Conservation (phyloP, 1,140 invertebrate genomes). For the Notospermus geniculatus region DNA sequence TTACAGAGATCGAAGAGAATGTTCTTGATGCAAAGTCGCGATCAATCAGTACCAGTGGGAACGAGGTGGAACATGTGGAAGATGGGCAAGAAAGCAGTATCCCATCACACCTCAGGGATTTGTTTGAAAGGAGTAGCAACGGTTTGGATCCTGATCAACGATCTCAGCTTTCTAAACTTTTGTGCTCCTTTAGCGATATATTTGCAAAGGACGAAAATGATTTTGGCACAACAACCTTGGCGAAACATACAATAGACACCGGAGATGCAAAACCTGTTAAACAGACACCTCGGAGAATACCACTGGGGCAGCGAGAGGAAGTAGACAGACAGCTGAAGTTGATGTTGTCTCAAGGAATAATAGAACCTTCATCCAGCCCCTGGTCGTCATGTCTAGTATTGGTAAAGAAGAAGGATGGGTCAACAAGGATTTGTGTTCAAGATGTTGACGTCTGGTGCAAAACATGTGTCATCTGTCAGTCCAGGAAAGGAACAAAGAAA, state of each 20-base stretch:
- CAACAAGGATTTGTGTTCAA: constrained; percentile 34
- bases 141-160: constrained; percentile 1
- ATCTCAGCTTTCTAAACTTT: constrained; percentile 5
- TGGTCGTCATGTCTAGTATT: constrained; percentile 41
- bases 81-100: too few species aligned
- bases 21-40: too few species aligned
- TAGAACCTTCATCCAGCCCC: constrained; percentile 31
- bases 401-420: constrained; percentile 32
- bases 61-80: too few species aligned
- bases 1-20: too few species aligned
- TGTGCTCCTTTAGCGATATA: constrained; percentile 11
- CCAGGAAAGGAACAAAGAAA: constrained; percentile 4
- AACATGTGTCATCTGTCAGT: constrained; percentile 12
- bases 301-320: constrained; percentile 13
- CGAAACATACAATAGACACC: constrained; percentile 21
- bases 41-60: too few species aligned
- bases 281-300: constrained; percentile 17
- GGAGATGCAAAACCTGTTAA: constrained; percentile 15
- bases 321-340: constrained; percentile 10
- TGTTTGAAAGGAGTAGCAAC: constrained; percentile 1
- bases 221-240: constrained; percentile 13
- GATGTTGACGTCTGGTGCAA: constrained; percentile 12
- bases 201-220: constrained; percentile 17
- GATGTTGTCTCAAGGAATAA: constrained; percentile 26
- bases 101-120: too few species aligned